Evolutionary conservation across 2,113 vertebrate genomes (phyloP), one percentile per base, ranked within the genome.

Genomic region (Syngnathoides biaculeatus): DNA sequence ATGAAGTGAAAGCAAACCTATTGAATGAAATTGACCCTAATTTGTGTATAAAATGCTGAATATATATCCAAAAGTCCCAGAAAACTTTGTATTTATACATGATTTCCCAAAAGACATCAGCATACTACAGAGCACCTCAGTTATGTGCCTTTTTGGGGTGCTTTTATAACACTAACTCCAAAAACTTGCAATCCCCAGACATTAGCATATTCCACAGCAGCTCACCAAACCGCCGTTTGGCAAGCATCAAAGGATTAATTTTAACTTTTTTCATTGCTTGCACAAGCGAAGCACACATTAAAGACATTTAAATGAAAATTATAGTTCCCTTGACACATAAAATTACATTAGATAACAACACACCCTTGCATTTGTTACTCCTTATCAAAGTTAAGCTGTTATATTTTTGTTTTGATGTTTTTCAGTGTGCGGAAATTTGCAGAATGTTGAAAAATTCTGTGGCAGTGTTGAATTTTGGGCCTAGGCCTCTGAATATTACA

Each of bases 191-290:
- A 52, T 52, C 48, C 48, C 11, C 12, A 26, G 24, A 26, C 22
- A 8, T 20, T 50, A 50, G 17, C 48, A 50, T 52, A n/a, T n/a
- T 52, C 19, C 48, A 9, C 48, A 20, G 22, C 55, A 27, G 24
- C 55, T 27, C 55, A 57, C 12, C 14, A 27, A 4, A 26, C 14
- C 5, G 27, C 24, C 14, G 11, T 56, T 13, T 14, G 24, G 22
- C 55, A 57, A 52, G 48, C 48, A 52, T 52, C 48, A 52, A 52
- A n/a, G 48, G 48, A 52, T 52, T n/a, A 52, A 52, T 52, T 52
- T n/a, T 20, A 3, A n/a, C n/a, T 52, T 52, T 52, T n/a, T 52
- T 52, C 4, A 6, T 48, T 19, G 5, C 15, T 6, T 15, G 45
- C 19, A 48, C 15, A 48, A 19, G 45, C 15, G 12, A 19, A 48